Conservation (phyloP, 2,113 vertebrate species). For the Brachypteracias leptosomus region DNA sequence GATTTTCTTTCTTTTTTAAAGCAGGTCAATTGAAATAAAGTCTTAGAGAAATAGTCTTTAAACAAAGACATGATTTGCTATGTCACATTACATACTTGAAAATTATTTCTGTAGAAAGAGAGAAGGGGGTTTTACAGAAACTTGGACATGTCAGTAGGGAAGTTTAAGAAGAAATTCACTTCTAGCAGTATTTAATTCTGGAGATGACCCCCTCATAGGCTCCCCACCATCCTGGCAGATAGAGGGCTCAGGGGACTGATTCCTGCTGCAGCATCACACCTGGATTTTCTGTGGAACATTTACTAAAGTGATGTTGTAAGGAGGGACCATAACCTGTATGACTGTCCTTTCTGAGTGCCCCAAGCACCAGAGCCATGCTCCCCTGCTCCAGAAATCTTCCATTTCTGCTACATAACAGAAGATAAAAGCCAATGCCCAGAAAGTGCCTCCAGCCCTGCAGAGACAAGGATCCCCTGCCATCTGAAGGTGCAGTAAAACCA, state of each 20-base stretch:
- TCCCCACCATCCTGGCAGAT: not conserved
- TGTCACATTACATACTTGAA: too few species aligned
- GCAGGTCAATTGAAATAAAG: too few species aligned
- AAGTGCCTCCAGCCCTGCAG: not conserved
- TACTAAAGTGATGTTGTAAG: not conserved
- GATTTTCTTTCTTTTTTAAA: too few species aligned
- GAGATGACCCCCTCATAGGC: not conserved
- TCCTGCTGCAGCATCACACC: too few species aligned
- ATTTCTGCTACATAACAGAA: not conserved
- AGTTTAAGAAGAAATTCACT: too few species aligned
- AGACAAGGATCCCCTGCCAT: not conserved
- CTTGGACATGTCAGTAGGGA: too few species aligned
- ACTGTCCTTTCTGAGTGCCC: not conserved
- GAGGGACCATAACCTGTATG: not conserved
- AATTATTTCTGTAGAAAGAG: too few species aligned
- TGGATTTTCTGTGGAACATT: not conserved
- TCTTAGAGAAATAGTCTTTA: too few species aligned
- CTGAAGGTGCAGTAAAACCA: fast-evolving
- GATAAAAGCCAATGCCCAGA: not conserved
- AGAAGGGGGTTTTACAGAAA: too few species aligned
- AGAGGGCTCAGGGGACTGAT: too few species aligned
- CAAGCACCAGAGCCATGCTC: not conserved
- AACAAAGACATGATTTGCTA: too few species aligned
- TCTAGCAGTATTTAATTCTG: not conserved
- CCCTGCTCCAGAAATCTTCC: not conserved